Percentiles rank a stretch among this genome's conserved stretches.
Evolutionary conservation across 53 echinoderm and acorn worm species (phyloP).

Genomic region (Stichopus horrens): DNA sequence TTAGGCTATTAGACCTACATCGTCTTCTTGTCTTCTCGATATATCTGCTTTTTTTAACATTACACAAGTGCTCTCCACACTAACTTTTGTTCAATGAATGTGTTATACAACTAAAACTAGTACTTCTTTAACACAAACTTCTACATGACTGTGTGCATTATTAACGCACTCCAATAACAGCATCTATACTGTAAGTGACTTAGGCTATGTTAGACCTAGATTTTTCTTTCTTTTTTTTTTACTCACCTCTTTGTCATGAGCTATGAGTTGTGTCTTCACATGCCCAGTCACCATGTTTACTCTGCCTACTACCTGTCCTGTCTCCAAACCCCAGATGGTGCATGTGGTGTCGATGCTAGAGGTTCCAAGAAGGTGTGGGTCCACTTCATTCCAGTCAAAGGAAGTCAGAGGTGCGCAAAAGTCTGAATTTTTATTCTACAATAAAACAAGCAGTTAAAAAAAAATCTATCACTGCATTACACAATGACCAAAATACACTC

Average conservation of each 20-base stretch:
- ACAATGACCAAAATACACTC: neutral
- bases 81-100: no score
- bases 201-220: neutral
- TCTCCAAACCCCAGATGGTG: conserved; percentile 97
- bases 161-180: no score
- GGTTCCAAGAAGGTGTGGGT: conserved; percentile 89
- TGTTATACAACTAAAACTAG: no score
- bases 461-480: neutral
- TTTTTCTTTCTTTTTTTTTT: neutral
- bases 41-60: no score
- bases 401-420: conserved; percentile 98
- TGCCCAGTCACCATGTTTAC: conserved; percentile 95
- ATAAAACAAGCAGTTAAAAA: neutral
- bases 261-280: conserved; percentile 98
- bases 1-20: no score
- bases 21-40: no score
- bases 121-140: no score
- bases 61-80: no score
- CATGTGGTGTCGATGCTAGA: conserved; percentile 98
- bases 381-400: conserved; percentile 99
- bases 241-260: conserved; percentile 94
- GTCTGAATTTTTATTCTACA: conserved; percentile 94
- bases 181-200: no score
- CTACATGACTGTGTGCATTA: no score
- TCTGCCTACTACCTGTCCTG: conserved; percentile 89